A percentile compares a stretch with the other conserved stretches of the same genome.
Conservation (phyloP, 2,888 invertebrate species). For the Amphipyra tragopoginis region DNA sequence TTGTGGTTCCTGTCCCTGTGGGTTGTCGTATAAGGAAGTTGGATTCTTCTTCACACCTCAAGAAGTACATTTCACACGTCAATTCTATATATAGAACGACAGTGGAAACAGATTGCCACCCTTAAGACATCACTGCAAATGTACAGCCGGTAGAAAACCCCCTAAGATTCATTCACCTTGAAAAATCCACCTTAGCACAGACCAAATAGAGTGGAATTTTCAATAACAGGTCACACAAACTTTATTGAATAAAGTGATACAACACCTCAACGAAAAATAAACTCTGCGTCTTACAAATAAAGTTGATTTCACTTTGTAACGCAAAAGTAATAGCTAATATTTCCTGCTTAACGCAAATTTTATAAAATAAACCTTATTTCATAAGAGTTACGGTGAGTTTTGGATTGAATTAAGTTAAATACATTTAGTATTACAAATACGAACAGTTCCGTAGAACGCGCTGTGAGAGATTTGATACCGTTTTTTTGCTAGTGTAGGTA, state of each 20-base stretch:
- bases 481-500: conserved; percentile 43
- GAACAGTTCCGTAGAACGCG: conserved; percentile 34
- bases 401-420: conserved; percentile 27
- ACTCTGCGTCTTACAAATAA: neutral
- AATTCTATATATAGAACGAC: conserved; percentile 60
- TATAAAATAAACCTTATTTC: conserved; percentile 8
- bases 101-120: conserved; percentile 76
- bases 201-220: conserved; percentile 46
- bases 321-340: conserved; percentile 40
- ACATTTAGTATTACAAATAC: conserved; percentile 45
- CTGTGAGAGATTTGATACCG: conserved; percentile 55
- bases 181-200: conserved; percentile 58
- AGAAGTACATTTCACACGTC: conserved; percentile 27
- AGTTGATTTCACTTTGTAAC: conserved; percentile 18
- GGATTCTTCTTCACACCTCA: neutral
- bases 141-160: conserved; percentile 70
- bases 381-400: neutral
- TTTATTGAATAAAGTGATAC: conserved; percentile 65
- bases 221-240: conserved; percentile 35
- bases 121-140: conserved; percentile 72
- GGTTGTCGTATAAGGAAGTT: no score
- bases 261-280: conserved; percentile 5
- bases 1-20: no score
- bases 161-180: conserved; percentile 68
- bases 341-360: conserved; percentile 30